Evolutionary conservation across 2,888 invertebrate species (phyloP).

Genomic region (Rhamphomyia laevipes): DNA sequence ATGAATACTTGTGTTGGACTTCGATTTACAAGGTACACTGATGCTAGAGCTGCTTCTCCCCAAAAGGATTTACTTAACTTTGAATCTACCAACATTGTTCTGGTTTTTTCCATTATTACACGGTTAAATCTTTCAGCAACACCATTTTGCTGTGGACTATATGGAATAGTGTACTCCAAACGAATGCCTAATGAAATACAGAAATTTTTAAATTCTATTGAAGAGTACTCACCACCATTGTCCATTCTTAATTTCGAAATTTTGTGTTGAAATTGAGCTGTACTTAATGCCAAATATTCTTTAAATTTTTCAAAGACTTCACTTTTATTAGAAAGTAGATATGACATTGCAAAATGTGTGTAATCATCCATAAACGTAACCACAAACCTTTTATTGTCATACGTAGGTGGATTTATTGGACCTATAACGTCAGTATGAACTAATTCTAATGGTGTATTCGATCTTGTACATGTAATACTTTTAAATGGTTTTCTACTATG

Average conservation of each 20-base stretch:
- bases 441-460: conserved; percentile 14
- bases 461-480: conserved; percentile 6
- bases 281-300: conserved; percentile 3
- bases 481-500: conserved; percentile 16
- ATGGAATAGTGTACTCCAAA: conserved; percentile 9
- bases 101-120: conserved; percentile 8
- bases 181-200: conserved; percentile 19
- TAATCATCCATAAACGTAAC: conserved; percentile 25
- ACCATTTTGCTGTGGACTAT: conserved; percentile 12
- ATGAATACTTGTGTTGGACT: conserved; percentile 7
- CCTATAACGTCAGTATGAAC: conserved; percentile 23
- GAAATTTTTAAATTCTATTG: conserved; percentile 12
- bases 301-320: conserved; percentile 10
- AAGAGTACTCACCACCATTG: conserved; percentile 19
- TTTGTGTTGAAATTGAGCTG: conserved; percentile 5
- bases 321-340: conserved; percentile 12
- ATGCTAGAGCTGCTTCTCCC: conserved; percentile 7
- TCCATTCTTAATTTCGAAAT: conserved; percentile 9
- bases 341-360: conserved; percentile 17
- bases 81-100: conserved; percentile 11
- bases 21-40: conserved; percentile 6
- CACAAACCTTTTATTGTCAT: conserved; percentile 18
- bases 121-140: conserved; percentile 3
- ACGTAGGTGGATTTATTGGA: conserved; percentile 19
- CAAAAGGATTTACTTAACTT: conserved; percentile 5